These are phyloP conservation scores for Pseudorasbora parva DNA, from an alignment of 2,113 vertebrate species.

Conservation along the genomic window DNA sequence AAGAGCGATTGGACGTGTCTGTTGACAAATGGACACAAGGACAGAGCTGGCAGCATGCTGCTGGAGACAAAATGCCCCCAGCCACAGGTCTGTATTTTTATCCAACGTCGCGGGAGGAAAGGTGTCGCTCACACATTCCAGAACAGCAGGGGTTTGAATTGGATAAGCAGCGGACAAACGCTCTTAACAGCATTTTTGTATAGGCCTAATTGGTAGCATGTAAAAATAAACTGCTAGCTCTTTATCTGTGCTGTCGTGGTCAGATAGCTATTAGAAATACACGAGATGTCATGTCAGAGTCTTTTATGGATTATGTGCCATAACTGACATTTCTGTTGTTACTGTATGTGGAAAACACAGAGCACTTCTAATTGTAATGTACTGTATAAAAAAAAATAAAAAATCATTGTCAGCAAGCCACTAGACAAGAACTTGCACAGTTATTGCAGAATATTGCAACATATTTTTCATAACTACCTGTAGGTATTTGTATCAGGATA, in stretches of 20 bases:
- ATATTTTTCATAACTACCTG: neutral
- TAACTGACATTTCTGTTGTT: conserved; percentile 2
- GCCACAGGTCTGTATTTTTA: conserved; percentile 68
- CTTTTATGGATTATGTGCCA: conserved; percentile 11
- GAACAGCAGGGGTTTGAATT: conserved; percentile 5
- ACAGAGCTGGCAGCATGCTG: conserved; percentile 80
- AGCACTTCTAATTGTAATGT: conserved; percentile 16
- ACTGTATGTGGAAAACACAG: neutral
- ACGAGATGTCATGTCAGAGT: neutral
- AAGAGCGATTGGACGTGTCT: conserved; percentile 86
- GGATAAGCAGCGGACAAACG: neutral
- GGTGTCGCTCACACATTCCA: conserved; percentile 51
- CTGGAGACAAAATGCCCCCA: conserved; percentile 82
- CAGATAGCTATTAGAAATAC: neutral
- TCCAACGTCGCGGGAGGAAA: conserved; percentile 74
- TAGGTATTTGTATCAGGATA: conserved; percentile 8
- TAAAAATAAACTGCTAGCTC: neutral
- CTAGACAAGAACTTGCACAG: neutral
- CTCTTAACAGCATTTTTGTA: neutral
- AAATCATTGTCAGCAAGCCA: neutral
- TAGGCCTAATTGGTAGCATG: neutral
- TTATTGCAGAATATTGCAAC: conserved; percentile 38
- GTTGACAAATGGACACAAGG: conserved; percentile 84
- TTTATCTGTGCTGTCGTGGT: neutral
- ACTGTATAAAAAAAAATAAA: conserved; percentile 23